Evolutionary conservation across 2,797 vertebrate genomes (phyloP), one percentile per base, ranked within the genome.

Genomic region (Odontamblyopus lacepedii): DNA sequence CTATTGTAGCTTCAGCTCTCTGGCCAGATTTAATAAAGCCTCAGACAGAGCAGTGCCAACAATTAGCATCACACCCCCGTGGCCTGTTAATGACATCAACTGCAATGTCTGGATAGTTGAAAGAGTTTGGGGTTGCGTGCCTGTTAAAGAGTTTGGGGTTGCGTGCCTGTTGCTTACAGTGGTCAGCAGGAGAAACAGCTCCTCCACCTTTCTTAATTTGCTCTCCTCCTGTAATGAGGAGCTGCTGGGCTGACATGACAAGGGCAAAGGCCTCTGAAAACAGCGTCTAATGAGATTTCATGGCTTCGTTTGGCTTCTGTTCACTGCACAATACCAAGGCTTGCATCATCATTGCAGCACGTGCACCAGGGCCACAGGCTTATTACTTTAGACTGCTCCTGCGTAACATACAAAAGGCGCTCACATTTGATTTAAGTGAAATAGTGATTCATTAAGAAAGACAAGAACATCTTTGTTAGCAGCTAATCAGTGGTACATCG

Each of bases 301-400:
- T n/a, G 64, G 48, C 64, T 51, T 48, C 15, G 64, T 66, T 66
- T 53, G 48, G 64, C 44, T 53, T 66, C 44, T 51, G 29, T 30
- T 66, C 64, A 6, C 44, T 13, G 64, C 64, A 66, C 44, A 51
- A 66, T 66, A 30, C 18, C 15, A 32, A 50, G 64, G 2, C 48
- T 67, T 67, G 48, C 65, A 53, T 67, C 48, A 67, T 19, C 3
- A 19, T 66, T 66, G 63, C 63, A 65, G 15, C 63, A 65, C 16
- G 44, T 65, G 63, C 38, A 64, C 63, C 35, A 44, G 38, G 19
- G n/a, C 26, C 38, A 38, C 32, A 48, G 62, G 5, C 35, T n/a
- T 18, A 63, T 61, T 61, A 32, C 62, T 29, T 65, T 50, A 18
- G 16, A 30, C 44, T 29, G 41, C 26, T 50, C 12, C 63, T 29